Evolutionary conservation across 2,888 invertebrate genomes (phyloP).

Genomic region (Erebia palarica): DNA sequence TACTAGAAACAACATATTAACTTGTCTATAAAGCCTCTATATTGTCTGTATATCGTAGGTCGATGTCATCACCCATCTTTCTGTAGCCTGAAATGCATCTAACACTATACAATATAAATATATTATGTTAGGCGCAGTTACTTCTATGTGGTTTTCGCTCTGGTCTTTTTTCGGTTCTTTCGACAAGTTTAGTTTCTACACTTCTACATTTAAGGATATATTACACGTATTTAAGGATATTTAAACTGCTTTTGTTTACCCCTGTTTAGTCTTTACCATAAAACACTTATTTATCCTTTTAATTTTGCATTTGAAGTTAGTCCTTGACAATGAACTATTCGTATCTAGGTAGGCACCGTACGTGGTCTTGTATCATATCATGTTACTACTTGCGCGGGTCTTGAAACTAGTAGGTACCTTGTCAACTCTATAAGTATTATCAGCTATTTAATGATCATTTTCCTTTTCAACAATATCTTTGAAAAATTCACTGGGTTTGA

Average conservation of each 20-base stretch:
- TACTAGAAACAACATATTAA: not conserved
- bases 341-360: not conserved
- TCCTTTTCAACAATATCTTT: not conserved
- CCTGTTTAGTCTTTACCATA: not conserved
- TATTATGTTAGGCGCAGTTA: too few species aligned
- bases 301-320: not conserved
- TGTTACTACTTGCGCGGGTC: not conserved
- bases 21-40: not conserved
- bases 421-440: not conserved
- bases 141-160: too few species aligned
- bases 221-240: too few species aligned
- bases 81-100: too few species aligned
- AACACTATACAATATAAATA: too few species aligned
- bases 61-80: too few species aligned
- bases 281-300: not conserved
- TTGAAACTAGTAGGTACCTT: not conserved
- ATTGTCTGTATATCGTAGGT: not conserved
- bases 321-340: not conserved
- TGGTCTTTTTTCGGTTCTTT: too few species aligned
- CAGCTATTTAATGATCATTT: not conserved
- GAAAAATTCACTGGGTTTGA: not conserved
- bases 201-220: too few species aligned
- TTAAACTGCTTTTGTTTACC: too few species aligned
- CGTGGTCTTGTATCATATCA: not conserved
- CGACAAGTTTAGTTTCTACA: too few species aligned